A percentile compares a stretch with the other conserved stretches of the same genome.
Evolutionary conservation across 2,888 invertebrate species (phyloP).

Genomic region (Pteria penguin): DNA sequence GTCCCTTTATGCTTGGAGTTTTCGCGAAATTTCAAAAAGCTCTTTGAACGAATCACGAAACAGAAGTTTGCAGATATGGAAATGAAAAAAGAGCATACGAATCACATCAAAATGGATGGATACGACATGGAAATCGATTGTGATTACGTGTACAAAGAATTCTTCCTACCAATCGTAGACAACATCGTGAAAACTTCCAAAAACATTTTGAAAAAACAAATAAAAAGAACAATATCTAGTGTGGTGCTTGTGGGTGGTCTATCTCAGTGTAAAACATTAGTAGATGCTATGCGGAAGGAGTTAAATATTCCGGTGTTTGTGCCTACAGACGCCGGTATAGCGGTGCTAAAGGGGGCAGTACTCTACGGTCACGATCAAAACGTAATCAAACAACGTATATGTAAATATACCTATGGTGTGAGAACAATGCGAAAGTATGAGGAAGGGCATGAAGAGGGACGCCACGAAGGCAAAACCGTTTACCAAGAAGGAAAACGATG

Average conservation of each 20-base stretch:
- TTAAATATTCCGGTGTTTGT: slow-evolving; percentile 9
- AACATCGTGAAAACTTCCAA: slow-evolving; percentile 11
- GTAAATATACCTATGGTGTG: slow-evolving; percentile 7
- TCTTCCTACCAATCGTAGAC: not conserved
- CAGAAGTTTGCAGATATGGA: not conserved
- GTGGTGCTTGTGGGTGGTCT: slow-evolving; percentile 30
- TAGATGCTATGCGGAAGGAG: slow-evolving; percentile 2
- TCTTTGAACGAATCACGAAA: not conserved
- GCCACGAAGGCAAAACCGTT: not conserved
- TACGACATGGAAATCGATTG: not conserved
- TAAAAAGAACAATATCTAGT: not conserved
- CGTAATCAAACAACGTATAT: slow-evolving; percentile 1
- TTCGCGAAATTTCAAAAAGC: not conserved
- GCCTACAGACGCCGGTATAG: slow-evolving; percentile 18
- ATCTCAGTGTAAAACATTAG: slow-evolving; percentile 10
- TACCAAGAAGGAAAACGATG: not conserved
- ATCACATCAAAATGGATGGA: slow-evolving; percentile 1
- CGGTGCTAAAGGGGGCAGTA: slow-evolving; percentile 31
- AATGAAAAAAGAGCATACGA: not conserved
- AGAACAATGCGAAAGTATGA: slow-evolving; percentile 5
- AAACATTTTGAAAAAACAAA: slow-evolving; percentile 5
- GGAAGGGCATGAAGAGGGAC: slow-evolving; percentile 3
- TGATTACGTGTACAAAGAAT: not conserved
- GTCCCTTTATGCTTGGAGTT: not conserved
- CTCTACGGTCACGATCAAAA: slow-evolving; percentile 29